Base-by-base conservation (phyloP, 2,888 invertebrate genomes). In the Cephalotes varians region DNA sequence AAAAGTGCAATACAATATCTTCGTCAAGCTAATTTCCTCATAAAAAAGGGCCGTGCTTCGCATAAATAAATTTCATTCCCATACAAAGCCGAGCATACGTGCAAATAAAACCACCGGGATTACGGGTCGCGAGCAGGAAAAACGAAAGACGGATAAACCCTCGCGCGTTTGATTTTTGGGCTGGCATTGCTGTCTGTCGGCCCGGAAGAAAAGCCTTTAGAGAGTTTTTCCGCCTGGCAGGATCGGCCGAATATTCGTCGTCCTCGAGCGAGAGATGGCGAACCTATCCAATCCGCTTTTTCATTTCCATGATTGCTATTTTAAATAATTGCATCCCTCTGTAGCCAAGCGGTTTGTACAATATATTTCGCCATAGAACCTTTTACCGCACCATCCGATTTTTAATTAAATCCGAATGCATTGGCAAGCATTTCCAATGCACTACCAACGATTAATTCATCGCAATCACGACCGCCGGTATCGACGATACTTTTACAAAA, bases 261-360 rank as follows among this genome's bases (percentile, higher is more conserved):
- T 85, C 62, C 73, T 82, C 85, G 73, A 51, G 62, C 25, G 58
- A 34, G 49, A 58, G 65, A 73, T 82, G 64, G 79, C 76, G 51
- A 67, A 64, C 81, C 89, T 90, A 88, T 89, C 87, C 90, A 90
- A 89, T 89, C 90, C 89, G 84, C 93, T 91, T 93, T 94, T 93
- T 94, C 93, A 94, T 93, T 93, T 93, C 90, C 91, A 89, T 92
- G 93, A 94, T 94, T 93, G 93, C 91, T 94, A 88, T 93, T 94
- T 93, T 93, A 93, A 93, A 93, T 93, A 93, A 93, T 92, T 93
- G 91, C 92, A 86, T 91, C 88, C 90, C 89, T 77, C 31, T 87
- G 67, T 85, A 51, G 34, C 76, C 62, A 65, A 25, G 65, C 74
- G 64, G 85, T 85, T 87, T 80, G 81, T 64, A 64, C 62, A 67